Conservation (phyloP, 2,113 vertebrate species). For the Tychaedon coryphoeus region DNA sequence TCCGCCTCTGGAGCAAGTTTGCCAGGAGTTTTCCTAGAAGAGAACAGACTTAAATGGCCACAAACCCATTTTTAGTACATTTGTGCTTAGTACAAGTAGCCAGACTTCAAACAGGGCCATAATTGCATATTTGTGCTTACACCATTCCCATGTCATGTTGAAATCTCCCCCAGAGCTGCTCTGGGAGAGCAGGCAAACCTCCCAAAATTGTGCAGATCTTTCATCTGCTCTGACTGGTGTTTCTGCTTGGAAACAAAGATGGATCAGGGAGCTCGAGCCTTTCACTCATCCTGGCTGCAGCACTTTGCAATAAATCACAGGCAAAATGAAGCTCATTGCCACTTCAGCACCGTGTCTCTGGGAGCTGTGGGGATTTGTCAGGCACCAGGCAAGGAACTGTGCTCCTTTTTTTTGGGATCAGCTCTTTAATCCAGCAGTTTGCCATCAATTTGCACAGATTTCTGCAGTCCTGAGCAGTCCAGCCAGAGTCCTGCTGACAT, state of each 20-base stretch:
- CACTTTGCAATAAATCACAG: background rate
- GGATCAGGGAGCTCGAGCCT: background rate
- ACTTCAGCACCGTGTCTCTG: background rate
- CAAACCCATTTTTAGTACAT: background rate
- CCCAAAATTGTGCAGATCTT: background rate
- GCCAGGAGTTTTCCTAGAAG: background rate
- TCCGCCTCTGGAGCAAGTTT: background rate
- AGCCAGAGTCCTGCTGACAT: background rate
- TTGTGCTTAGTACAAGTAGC: background rate
- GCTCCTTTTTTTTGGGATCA: background rate
- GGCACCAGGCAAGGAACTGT: background rate
- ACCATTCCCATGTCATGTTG: background rate
- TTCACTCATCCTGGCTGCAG: background rate
- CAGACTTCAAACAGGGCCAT: background rate
- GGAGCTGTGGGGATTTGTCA: background rate
- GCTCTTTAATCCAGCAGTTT: background rate
- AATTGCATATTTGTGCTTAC: conserved; percentile 7
- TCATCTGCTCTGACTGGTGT: background rate
- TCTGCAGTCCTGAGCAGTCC: background rate
- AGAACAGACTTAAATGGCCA: background rate
- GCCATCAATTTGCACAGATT: background rate
- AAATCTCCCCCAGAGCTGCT: background rate
- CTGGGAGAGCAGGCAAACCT: background rate
- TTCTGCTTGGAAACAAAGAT: background rate
- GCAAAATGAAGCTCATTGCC: background rate